Conservation (phyloP, 2,113 vertebrate species). For the Megaptera novaeangliae region DNA sequence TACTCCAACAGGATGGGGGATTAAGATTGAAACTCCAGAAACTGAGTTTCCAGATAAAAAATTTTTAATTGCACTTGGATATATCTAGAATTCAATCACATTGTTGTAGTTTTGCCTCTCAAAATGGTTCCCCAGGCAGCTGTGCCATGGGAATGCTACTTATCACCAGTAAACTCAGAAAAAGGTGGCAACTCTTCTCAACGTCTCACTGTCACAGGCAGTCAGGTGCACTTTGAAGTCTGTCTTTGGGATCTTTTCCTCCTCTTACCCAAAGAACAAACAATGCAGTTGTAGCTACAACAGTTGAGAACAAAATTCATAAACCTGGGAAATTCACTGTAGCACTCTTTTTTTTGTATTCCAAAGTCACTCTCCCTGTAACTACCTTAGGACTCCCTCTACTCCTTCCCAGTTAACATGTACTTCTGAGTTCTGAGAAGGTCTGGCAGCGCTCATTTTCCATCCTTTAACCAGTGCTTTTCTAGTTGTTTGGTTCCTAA, state of each 20-base stretch:
- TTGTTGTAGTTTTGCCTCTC: neutral
- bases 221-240: neutral
- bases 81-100: neutral
- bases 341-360: neutral
- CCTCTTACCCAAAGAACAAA: neutral
- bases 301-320: neutral
- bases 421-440: neutral
- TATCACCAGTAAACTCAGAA: neutral
- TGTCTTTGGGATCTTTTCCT: neutral
- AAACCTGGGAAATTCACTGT: neutral
- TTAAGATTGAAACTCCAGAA: conserved; percentile 19
- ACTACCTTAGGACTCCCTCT: neutral
- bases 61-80: neutral
- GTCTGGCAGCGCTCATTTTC: neutral
- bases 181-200: neutral
- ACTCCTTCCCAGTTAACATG: neutral
- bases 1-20: neutral
- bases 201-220: accelerated
- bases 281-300: neutral
- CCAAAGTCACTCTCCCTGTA: neutral
- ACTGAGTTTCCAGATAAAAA: neutral
- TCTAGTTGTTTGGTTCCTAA: neutral
- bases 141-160: neutral
- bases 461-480: neutral
- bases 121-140: neutral